Evolutionary conservation across 2,113 vertebrate species (phyloP), one percentile per base, ranked within the genome.

Genomic region (Pachycephala philippinensis): DNA sequence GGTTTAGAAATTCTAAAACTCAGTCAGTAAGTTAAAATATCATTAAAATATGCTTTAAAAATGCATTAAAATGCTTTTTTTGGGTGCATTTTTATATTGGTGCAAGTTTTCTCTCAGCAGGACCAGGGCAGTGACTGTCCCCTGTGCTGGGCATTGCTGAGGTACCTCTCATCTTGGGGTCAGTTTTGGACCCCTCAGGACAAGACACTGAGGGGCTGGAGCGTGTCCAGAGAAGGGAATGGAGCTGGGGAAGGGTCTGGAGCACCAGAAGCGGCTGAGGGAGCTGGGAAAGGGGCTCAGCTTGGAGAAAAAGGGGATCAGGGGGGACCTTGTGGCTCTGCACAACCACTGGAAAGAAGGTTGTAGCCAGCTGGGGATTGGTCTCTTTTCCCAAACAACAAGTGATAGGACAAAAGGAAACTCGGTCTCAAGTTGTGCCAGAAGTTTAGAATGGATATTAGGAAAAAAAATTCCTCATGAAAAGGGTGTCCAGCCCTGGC

Each of bases 191-290:
- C 3, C 9, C 9, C 16, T 47, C 56, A 42, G 24, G 19, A 8
- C 12, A 24, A 6, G 33, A 42, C 8, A 3, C 1, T 28, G 75
- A 76, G 39, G 19, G 4, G 13, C 30, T 75, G 75, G 68, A 70
- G 63, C 0, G 0, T 0, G 44, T 31, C 11, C 37, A 52, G 44
- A 20, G 30, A 31, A 44, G 14, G 23, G 33, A 57, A 6, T 0
- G 1, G 50, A 50, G 37, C 27, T 78, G 57, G 26, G 3, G 13
- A 45, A 66, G 21, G 30, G 17, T 3, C n/a, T 85, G 89, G 59
- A 59, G 17, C 37, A 0, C 6, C 28, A 60, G 57, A 33, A 71
- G 24, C 0, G 0, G 52, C 33, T 53, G 81, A 47, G 17, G n/a
- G 74, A 40, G 21, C 52, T 53, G 81, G 6, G 33, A 2, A 52